phyloP scores from a whole-genome alignment of 2,113 vertebrate genomes.

The Chionomys nivalis region DNA sequence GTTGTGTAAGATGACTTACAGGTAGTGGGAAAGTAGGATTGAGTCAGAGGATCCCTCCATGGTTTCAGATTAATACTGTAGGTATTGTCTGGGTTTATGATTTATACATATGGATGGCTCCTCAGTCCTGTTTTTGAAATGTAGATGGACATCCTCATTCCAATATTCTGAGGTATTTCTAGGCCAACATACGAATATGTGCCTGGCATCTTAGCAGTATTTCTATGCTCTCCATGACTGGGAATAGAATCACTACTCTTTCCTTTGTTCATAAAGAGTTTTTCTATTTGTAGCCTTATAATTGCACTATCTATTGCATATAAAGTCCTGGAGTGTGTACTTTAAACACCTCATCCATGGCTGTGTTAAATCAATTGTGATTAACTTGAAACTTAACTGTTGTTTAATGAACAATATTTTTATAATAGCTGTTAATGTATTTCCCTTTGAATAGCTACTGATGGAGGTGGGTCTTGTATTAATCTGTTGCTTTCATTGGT shows the following conservation, averaged over 20 bases:
- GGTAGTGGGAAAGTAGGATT: not conserved
- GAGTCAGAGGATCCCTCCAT: not conserved
- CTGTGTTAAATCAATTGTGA: not conserved
- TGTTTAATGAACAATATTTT: not conserved
- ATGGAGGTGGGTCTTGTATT: no score
- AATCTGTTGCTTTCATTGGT: no score
- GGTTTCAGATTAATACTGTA: not conserved
- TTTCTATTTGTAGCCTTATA: not conserved
- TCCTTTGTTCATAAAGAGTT: not conserved
- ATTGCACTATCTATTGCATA: fast-evolving
- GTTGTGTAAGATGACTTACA: not conserved
- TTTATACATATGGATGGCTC: not conserved
- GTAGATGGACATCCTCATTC: not conserved
- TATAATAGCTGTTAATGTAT: not conserved
- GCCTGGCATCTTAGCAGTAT: not conserved
- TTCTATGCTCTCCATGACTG: not conserved
- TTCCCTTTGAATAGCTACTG: not conserved
- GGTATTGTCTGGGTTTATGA: not conserved
- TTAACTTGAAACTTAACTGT: not conserved
- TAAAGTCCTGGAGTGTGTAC: not conserved
- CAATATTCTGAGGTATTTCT: not conserved
- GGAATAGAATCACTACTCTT: not conserved
- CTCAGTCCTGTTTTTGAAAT: not conserved
- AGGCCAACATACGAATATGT: not conserved
- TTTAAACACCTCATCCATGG: not conserved